Base-by-base conservation (phyloP, 2,888 invertebrate species). In the Gonocerus acuteangulatus region DNA sequence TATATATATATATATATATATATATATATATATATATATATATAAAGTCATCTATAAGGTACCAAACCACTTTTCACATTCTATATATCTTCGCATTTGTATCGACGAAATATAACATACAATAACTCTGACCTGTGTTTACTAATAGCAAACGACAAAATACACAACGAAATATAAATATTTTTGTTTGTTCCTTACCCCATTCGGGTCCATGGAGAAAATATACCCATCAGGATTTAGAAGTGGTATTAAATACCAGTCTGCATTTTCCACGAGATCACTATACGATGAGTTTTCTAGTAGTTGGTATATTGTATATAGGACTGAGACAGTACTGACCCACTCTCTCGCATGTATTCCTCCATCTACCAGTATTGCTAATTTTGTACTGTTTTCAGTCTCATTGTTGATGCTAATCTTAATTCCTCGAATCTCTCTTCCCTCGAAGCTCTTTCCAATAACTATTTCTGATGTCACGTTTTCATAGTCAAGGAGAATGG, bases 321-420 rank as follows among this genome's bases (percentile, higher is more conserved):
- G 86, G 4, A 87, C 87, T 0, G 84, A 80, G 0, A 89, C 86
- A 0, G 86, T 83, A 51, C 86, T 85, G 69, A 90, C 86, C 90
- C 90, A 95, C 77, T 95, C 95, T 16, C 94, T 80, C 0, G 90
- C 87, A 70, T 92, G 91, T 67, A 90, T 90, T 13, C 88, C 85
- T 19, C 45, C 57, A 9, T 57, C 57, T 1, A 57, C 7, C n/a
- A 57, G 23, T 18, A 57, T 21, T 45, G 57, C 27, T 19, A 42
- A 27, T 52, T 59, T 27, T 36, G 45, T 23, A 39, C 39, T 15
- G 51, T 22, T 36, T 3, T 49, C 15, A 22, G 47, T 18, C n/a
- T 22, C 22, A 15, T 48, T 49, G 19, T 16, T 34, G 9, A 21
- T 44, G 22, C 57, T 65, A 1, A 65, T 56, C 19, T 60, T n/a